Conservation (phyloP, 2,113 vertebrate genomes). For the Cephalopholis sonnerati region DNA sequence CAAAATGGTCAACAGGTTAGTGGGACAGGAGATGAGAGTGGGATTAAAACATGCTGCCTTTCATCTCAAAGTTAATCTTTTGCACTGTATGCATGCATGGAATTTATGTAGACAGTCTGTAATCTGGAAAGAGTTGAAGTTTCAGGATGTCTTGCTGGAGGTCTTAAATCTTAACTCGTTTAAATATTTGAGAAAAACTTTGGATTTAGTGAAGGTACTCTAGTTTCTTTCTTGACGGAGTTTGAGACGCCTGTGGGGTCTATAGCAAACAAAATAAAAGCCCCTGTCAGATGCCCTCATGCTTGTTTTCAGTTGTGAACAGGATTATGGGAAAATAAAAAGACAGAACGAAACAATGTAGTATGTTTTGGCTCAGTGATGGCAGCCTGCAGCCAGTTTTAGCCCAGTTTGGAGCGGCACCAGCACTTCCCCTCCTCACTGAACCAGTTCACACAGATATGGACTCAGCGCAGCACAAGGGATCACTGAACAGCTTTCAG, state of each 20-base stretch:
- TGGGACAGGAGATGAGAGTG: slow-evolving; percentile 22
- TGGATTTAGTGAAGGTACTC: neutral
- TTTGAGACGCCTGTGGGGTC: neutral
- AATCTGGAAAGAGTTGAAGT: slow-evolving; percentile 5
- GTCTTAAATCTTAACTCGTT: slow-evolving; percentile 1
- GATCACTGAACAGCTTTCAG: slow-evolving; percentile 26
- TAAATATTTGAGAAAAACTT: neutral
- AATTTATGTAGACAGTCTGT: slow-evolving; percentile 20
- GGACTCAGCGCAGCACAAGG: neutral
- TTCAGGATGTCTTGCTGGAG: neutral
- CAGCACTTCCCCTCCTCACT: slow-evolving; percentile 31
- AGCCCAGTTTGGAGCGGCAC: slow-evolving; percentile 11
- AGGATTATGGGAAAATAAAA: slow-evolving; percentile 7
- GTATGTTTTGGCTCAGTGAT: slow-evolving; percentile 16
- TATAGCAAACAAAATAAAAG: neutral
- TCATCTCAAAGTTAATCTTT: slow-evolving; percentile 14
- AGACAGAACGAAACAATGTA: neutral
- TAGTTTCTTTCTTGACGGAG: neutral
- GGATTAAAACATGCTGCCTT: slow-evolving; percentile 37
- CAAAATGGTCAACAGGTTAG: slow-evolving; percentile 25
- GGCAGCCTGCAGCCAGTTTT: slow-evolving; percentile 23
- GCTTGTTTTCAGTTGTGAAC: slow-evolving; percentile 13
- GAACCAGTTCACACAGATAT: slow-evolving; percentile 48
- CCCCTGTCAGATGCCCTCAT: neutral
- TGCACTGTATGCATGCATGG: neutral